Base-by-base conservation (phyloP, 2,888 invertebrate genomes). In the Coelinius sp. region DNA sequence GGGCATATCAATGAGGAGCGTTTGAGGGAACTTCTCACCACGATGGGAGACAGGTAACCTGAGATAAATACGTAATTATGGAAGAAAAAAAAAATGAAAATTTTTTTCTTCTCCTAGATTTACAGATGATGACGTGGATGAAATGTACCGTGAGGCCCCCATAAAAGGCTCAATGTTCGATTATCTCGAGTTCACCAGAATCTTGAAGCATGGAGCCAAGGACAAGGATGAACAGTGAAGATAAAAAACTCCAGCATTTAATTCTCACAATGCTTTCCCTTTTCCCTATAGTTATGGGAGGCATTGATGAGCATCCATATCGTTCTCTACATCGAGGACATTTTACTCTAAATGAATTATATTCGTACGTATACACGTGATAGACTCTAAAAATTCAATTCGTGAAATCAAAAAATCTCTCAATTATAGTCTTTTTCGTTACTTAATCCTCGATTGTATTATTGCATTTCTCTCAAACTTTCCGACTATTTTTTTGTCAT, bases 141-240 rank as follows among this genome's bases (percentile, higher is more conserved):
- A 99, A 88, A 98, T 99, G 96, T 95, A 97, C 84, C 92, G 98
- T 4, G 99, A 99, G 89, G 99, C 99, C 35, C 99, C 99, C 2
- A 99, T 99, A 83, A 96, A 97, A 82, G 94, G 93, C 63, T 94
- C 95, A 0, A 91, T 97, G 86, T 99, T 99, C 86, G 97, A 99
- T 89, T 99, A 99, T 86, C 93, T 97, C 65, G 99, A 99, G 90
- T 99, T 99, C 88, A 99, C 99, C 38, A 94, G 98, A 85, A 99
- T 99, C 85, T 91, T 99, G 81, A 99, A 99, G 88, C 99, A 99
- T 83, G 99, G 99, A 63, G 99, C 98, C 83, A 99, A 98, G 89
- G 99, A 99, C 81, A 97, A 98, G 88, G 98, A 98, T 88, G 98
- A 98, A 85, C 95, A 95, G 89, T 95, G 80, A 85, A 79, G 35